Percentiles rank a stretch among this genome's conserved stretches.
Conservation (phyloP, 2,797 vertebrate species). For the Paratrypauchen microcephalus region DNA sequence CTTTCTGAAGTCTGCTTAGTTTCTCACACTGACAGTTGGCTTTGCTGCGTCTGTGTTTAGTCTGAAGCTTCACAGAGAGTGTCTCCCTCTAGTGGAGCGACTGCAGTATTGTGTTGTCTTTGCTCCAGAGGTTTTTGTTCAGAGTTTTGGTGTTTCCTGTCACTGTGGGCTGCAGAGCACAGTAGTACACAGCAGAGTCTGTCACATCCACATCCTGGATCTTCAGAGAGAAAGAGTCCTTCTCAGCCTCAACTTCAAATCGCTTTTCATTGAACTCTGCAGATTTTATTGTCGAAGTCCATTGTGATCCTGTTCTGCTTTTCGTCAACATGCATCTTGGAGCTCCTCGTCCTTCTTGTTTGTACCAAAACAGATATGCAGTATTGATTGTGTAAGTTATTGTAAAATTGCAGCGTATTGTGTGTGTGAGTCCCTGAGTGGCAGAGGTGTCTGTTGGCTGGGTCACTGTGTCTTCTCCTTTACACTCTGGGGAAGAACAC, state of each 20-base stretch:
- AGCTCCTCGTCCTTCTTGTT: background rate
- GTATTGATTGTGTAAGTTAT: too few relatives aligned
- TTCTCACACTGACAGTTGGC: too few relatives aligned
- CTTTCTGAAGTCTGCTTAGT: too few relatives aligned
- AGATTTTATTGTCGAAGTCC: background rate
- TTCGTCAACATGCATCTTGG: background rate
- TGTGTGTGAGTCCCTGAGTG: background rate
- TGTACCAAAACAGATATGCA: background rate
- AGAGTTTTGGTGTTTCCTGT: conserved; percentile 1
- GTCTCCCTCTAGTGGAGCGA: too few relatives aligned
- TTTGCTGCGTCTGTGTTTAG: too few relatives aligned
- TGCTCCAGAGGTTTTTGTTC: conserved; percentile 4
- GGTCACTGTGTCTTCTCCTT: too few relatives aligned
- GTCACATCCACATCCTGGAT: background rate
- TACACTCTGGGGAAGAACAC: too few relatives aligned
- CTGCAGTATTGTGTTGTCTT: conserved; percentile 1
- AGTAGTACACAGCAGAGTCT: conserved; percentile 7
- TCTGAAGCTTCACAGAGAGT: too few relatives aligned
- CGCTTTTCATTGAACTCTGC: background rate
- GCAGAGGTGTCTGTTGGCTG: background rate
- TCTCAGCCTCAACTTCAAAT: background rate
- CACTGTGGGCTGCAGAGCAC: background rate
- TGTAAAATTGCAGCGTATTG: background rate
- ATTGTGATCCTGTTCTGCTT: too few relatives aligned
- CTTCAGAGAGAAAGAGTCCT: background rate